Evolutionary conservation across 2,113 vertebrate genomes (phyloP).

Genomic region (Elanus axillaris): DNA sequence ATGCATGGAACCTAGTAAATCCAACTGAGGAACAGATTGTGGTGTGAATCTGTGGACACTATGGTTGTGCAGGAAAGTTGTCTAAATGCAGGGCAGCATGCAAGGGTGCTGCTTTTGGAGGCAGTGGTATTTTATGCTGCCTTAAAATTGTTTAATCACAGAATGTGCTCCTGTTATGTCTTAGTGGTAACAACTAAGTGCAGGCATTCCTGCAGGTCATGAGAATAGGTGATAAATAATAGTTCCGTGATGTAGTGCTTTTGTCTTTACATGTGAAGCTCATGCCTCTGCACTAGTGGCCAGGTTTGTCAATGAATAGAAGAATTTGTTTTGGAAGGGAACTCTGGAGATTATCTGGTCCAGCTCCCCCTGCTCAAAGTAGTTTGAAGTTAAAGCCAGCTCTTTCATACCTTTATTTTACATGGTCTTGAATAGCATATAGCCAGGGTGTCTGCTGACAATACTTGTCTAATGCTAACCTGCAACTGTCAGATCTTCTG

Average conservation of each 20-base stretch:
- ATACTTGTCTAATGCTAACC: background rate
- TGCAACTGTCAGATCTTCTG: background rate
- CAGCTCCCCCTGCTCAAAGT: background rate
- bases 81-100: background rate
- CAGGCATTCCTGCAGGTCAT: background rate
- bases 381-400: background rate
- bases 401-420: background rate
- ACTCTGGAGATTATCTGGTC: background rate
- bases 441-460: background rate
- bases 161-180: accelerated
- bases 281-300: background rate
- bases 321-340: background rate
- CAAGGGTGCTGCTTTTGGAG: background rate
- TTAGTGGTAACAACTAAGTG: background rate
- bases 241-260: background rate
- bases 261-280: background rate
- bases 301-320: background rate
- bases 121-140: background rate
- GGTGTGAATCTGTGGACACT: accelerated
- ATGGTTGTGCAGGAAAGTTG: background rate
- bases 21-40: background rate
- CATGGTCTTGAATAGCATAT: background rate
- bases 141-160: background rate
- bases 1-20: accelerated
- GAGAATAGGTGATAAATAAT: background rate